Conservation (phyloP, 2,113 vertebrate genomes). For the Condylura cristata region DNA sequence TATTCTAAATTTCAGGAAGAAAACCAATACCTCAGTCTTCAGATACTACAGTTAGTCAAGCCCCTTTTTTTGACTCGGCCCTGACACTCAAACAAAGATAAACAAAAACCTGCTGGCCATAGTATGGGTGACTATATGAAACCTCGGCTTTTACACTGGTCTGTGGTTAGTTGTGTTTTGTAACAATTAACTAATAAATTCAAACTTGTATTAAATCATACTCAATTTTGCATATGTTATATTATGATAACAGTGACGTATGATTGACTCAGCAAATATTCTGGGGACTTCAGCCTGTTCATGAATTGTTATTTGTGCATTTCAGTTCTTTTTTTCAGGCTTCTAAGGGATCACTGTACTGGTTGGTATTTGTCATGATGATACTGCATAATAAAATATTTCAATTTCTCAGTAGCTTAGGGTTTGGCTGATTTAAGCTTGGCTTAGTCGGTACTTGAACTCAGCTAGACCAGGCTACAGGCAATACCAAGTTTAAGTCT, state of each 20-base stretch:
- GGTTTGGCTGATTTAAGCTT: not conserved
- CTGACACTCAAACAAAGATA: not conserved
- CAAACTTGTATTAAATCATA: slow-evolving; percentile 25
- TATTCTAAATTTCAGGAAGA: not conserved
- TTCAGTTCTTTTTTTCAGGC: not conserved
- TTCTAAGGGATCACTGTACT: not conserved
- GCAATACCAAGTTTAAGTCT: not conserved
- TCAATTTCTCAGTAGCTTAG: not conserved
- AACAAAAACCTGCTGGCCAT: not conserved
- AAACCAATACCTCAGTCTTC: not conserved
- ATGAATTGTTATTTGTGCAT: not conserved
- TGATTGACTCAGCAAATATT: not conserved
- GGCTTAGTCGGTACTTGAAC: not conserved
- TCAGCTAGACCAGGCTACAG: not conserved
- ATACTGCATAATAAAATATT: not conserved
- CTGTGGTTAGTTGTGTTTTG: not conserved
- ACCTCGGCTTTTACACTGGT: not conserved
- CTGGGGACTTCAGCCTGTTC: not conserved
- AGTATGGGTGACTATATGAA: not conserved
- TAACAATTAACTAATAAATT: not conserved
- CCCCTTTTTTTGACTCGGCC: not conserved
- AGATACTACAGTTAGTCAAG: not conserved
- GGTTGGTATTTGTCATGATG: not conserved
- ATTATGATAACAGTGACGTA: not conserved
- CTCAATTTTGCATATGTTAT: not conserved